These are phyloP conservation scores for Drosophila elegans DNA, from an alignment of 1,140 invertebrate genomes.

Conservation along the genomic window DNA sequence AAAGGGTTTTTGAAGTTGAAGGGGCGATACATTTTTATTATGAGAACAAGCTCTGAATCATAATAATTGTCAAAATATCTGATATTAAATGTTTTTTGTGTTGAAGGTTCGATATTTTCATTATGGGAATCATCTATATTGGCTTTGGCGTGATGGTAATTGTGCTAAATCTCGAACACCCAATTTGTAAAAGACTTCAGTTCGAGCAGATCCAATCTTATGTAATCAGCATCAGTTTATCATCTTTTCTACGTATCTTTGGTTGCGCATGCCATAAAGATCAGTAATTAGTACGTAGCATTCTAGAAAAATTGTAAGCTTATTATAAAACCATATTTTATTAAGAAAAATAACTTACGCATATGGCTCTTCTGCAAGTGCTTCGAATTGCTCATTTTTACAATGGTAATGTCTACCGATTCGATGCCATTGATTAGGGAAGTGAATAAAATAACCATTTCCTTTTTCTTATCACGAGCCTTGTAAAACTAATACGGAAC, in stretches of 20 bases:
- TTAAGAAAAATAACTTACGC: constrained; percentile 82
- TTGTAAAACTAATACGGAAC: constrained; percentile 84
- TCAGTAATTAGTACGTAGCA: constrained; percentile 91
- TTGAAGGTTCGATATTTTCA: constrained; percentile 82
- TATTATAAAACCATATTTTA: not conserved
- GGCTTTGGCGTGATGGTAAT: constrained; percentile 92
- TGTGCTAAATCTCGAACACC: constrained; percentile 94
- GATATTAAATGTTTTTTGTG: constrained; percentile 84
- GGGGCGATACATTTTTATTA: too few species aligned
- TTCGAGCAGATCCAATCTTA: constrained; percentile 93
- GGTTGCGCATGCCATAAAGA: constrained; percentile 89
- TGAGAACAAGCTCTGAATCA: too few species aligned
- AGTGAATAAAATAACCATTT: constrained; percentile 93
- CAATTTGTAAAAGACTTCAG: constrained; percentile 98
- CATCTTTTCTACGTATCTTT: constrained; percentile 87
- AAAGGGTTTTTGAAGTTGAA: too few species aligned
- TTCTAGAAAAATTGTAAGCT: constrained; percentile 86
- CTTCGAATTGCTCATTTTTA: constrained; percentile 94
- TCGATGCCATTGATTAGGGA: constrained; percentile 96
- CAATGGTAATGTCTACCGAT: constrained; percentile 94
- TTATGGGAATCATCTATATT: constrained; percentile 78
- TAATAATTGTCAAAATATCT: not conserved
- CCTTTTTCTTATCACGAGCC: constrained; percentile 89
- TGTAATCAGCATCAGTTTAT: constrained; percentile 86
- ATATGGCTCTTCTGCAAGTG: constrained; percentile 92